Conservation (phyloP, 2,888 invertebrate species). For the Augochlorella aurata region DNA sequence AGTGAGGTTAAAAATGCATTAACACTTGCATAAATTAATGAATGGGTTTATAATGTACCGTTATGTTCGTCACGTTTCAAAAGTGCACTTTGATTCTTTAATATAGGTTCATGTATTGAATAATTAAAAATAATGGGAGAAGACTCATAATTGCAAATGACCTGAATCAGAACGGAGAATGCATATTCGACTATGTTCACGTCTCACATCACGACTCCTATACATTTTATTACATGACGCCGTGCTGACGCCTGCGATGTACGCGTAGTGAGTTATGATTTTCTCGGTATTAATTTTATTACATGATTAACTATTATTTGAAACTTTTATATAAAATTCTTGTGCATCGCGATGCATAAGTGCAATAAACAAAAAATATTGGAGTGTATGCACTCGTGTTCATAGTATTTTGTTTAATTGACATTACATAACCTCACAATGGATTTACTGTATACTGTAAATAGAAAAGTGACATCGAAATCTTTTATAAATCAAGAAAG, state of each 20-base stretch:
- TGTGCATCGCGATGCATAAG: slow-evolving; percentile 25
- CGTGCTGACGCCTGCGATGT: slow-evolving; percentile 32
- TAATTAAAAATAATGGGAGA: slow-evolving; percentile 34
- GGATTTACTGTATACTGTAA: slow-evolving; percentile 78
- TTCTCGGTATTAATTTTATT: slow-evolving; percentile 36
- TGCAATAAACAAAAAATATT: slow-evolving; percentile 15
- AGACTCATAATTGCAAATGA: slow-evolving; percentile 54
- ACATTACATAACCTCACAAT: slow-evolving; percentile 61
- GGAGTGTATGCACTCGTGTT: slow-evolving; percentile 22
- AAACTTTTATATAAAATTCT: neutral
- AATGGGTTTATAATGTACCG: slow-evolving; percentile 34
- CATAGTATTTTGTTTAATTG: slow-evolving; percentile 30
- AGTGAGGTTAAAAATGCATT: slow-evolving; percentile 52
- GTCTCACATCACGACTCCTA: slow-evolving; percentile 6
- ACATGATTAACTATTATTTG: slow-evolving; percentile 18
- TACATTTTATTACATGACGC: slow-evolving; percentile 40
- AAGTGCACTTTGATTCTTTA: slow-evolving; percentile 18
- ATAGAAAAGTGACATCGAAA: slow-evolving; percentile 73
- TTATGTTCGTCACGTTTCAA: slow-evolving; percentile 9
- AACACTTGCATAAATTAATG: slow-evolving; percentile 45
- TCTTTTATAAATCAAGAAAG: slow-evolving; percentile 75
- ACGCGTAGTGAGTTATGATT: slow-evolving; percentile 25
- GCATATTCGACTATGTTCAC: slow-evolving; percentile 44
- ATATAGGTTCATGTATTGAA: slow-evolving; percentile 14
- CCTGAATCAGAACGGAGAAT: slow-evolving; percentile 52